Evolutionary conservation across 1,140 invertebrate genomes (phyloP), one percentile per base, ranked within the genome.

Genomic region (Bathynomus jamesi): DNA sequence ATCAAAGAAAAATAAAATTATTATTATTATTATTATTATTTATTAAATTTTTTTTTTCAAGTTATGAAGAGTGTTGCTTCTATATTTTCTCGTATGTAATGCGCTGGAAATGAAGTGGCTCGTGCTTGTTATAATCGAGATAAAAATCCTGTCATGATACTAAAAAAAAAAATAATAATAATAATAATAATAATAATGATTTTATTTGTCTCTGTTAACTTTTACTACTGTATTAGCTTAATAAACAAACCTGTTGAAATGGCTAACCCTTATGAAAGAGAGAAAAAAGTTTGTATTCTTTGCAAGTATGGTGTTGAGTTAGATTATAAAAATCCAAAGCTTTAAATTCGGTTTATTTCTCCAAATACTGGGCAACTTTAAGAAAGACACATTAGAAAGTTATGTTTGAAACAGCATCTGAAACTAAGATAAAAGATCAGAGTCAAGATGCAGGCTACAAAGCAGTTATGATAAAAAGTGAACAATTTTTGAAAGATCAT

Each of bases 291-390:
- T 78, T 98, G 96, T 79, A 87, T 98, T 75, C 82, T 98, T n/a
- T 98, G 96, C 82, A 88, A 90, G 82, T 83, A 91, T 71, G 87
- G 92, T 28, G 89, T 98, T 63, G 83, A 84, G 11, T 89, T 93
- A 0, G 87, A 96, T 83, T 98, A 95, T 79, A 99, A 97, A 82
- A 99, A 99, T 83, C 86, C 90, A 0, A 87, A 90, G 68, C 81
- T 99, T 5, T 81, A 99, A 1, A 96, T 94, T 17, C 96, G 99
- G 81, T 99, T 99, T 83, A 90, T 97, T 80, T 98, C 95, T 61
- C 89, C 91, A 0, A 94, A 91, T 78, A 98, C 95, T 11, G 95
- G 96, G 10, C 85, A 87, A 76, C 87, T 96, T 69, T 98, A 98
- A 83, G 91, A 91, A 0, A 85, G 89, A 75, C 91, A 98, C 78